Evolutionary conservation across 2,888 invertebrate species (phyloP).

Genomic region (Diaprepes abbreviatus): DNA sequence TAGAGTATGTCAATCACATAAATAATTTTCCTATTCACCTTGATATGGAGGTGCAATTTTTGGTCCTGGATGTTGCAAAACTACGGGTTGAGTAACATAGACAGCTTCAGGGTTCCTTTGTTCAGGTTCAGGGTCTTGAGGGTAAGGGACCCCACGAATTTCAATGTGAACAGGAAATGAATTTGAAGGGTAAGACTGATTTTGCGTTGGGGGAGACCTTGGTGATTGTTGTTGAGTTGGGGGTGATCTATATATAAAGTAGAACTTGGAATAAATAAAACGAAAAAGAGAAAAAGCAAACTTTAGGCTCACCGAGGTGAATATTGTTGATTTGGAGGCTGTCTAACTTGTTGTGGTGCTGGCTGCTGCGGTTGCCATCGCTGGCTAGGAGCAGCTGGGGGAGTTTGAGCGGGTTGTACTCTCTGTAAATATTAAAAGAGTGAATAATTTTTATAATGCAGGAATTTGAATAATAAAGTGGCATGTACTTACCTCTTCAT

Average conservation of each 20-base stretch:
- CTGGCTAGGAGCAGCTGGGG: conserved; percentile 37
- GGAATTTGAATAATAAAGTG: no score
- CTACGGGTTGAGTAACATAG: conserved; percentile 62
- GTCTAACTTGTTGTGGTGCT: conserved; percentile 34
- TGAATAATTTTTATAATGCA: not conserved
- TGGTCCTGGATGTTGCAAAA: conserved; percentile 62
- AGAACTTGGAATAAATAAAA: not conserved
- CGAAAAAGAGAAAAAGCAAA: not conserved
- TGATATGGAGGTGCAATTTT: conserved; percentile 41
- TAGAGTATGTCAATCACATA: no score
- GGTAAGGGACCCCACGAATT: conserved; percentile 47
- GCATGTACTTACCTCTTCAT: conserved; percentile 39
- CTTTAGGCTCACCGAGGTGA: conserved; percentile 24
- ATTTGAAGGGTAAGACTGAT: conserved; percentile 26
- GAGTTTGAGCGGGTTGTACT: conserved; percentile 32
- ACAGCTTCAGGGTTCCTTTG: conserved; percentile 61
- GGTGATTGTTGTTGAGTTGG: conserved; percentile 53
- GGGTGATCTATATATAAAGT: conserved; percentile 25
- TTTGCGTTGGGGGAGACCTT: conserved; percentile 31
- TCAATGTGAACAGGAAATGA: conserved; percentile 48
- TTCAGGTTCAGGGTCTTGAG: conserved; percentile 49
- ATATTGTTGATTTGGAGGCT: conserved; percentile 29
- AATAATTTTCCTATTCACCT: conserved; percentile 27
- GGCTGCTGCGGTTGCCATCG: conserved; percentile 54
- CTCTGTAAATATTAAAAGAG: conserved; percentile 2